Base-by-base conservation (phyloP, 2,888 invertebrate species). In the Phengaris arion region DNA sequence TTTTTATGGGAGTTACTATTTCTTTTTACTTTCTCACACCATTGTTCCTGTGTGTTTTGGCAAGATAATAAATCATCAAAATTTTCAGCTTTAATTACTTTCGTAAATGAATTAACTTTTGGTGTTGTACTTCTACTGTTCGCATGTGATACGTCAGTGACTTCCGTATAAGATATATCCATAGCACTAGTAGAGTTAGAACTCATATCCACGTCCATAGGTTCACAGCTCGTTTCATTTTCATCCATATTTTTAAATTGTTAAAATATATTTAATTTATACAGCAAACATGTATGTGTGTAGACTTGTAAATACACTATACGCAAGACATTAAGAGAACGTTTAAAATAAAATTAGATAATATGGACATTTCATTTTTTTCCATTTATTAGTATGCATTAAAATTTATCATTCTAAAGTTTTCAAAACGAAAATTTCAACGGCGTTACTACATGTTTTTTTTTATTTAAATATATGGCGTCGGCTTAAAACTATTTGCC, bases 201-300 rank as follows among this genome's bases (percentile, higher is more conserved):
- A 82, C 92, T 93, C 74, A 86, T 76, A 82, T 93, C 93, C 74
- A 93, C 82, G 73, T 93, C 93, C 93, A 93, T 93, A 9, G 93
- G 91, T 79, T 93, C 93, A 79, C 78, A 87, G 79, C 86, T 89
- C 52, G 79, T 76, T 77, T 88, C 81, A 74, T 77, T 69, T 51
- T 76, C 74, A 76, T 77, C 78, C 77, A 78, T 78, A 64, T 6
- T 35, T 12, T 35, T 35, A 13, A 13, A 75, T 68, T 13, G 22
- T 7, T 55, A 59, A 22, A 9, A 35, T 35, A 35, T 35, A 35
- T 35, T 4, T 7, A 48, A 48, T 22, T 8, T 59, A 22, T 9
- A 59, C 15, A 22, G 48, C 1, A 7, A 48, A 8, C 15, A n/a
- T 57, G 9, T 59, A 9, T 13, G 10, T 10, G 15, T 57, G 15